Evolutionary conservation across 1,140 invertebrate species (phyloP).

Genomic region (Camponotus vicinus): DNA sequence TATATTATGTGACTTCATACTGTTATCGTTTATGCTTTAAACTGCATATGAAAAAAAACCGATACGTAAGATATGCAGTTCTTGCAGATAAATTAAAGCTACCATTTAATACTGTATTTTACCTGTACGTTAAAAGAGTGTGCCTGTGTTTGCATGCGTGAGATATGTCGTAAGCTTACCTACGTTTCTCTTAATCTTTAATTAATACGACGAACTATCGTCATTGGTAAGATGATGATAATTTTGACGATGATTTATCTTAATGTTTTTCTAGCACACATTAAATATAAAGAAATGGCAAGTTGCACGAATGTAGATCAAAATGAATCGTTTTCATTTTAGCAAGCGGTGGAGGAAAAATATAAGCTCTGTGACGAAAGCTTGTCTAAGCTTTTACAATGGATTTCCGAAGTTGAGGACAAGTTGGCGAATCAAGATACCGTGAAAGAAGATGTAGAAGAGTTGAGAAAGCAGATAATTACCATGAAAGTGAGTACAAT

Average conservation of each 20-base stretch:
- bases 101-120: conserved; percentile 78
- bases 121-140: conserved; percentile 78
- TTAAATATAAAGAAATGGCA: conserved; percentile 49
- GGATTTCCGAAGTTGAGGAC: conserved; percentile 95
- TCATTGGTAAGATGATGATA: conserved; percentile 82
- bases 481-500: conserved; percentile 90
- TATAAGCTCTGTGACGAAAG: conserved; percentile 96
- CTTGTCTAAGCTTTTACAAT: conserved; percentile 94
- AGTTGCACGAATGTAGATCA: conserved; percentile 13
- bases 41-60: conserved; percentile 80
- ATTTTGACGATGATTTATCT: conserved; percentile 36
- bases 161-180: conserved; percentile 82
- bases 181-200: conserved; percentile 68
- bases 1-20: conserved; percentile 64
- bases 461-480: conserved; percentile 96
- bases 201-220: conserved; percentile 63
- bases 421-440: conserved; percentile 95
- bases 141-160: conserved; percentile 86
- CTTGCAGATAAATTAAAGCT: conserved; percentile 84
- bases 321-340: conserved; percentile 74
- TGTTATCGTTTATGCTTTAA: conserved; percentile 74
- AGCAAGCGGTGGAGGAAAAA: conserved; percentile 98
- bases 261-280: conserved; percentile 44
- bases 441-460: conserved; percentile 95
- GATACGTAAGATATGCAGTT: conserved; percentile 80